Base-by-base conservation (phyloP, 2,888 invertebrate genomes). In the Ornithoptera alexandrae region DNA sequence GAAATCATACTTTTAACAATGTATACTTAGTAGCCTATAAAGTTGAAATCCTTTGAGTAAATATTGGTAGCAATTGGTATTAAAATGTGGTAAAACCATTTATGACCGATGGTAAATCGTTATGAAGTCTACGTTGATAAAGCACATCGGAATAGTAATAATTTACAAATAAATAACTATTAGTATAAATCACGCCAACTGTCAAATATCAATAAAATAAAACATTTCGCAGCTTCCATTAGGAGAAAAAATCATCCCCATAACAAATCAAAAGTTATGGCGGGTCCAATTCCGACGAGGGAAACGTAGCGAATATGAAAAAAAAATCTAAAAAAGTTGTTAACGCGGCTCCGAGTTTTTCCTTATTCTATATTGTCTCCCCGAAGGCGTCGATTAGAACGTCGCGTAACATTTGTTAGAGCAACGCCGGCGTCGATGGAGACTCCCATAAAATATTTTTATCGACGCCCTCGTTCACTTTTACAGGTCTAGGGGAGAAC, bases 261-360 rank as follows among this genome's bases (percentile, higher is more conserved):
- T 15, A 20, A 56, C 20, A 56, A 56, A 56, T 56, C 56, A 56
- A 56, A 56, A 56, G 56, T 20, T 56, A 56, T 7, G n/a, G 20
- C 56, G 20, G 56, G n/a, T 20, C 46, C 46, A 46, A 56, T n/a
- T 56, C 56, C 56, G 20, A 20, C 18, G 20, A 56, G n/a, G 7
- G n/a, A 56, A 56, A 56, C n/a, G 56, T 20, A 56, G 20, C 56
- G 56, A 56, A 56, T 56, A 20, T 56, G 39, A 17, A 62, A 36
- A 61, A 67, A 77, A 79, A 79, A 79, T 77, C 74, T 75, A 74
- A 74, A 76, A 77, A 80, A 78, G 73, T 78, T 77, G 75, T 75
- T 75, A 78, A 79, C 75, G 73, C 76, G 72, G 72, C 74, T 73
- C 75, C 76, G 75, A 77, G 74, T 79, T 76, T 75, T 70, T 72